phyloP scores from a whole-genome alignment of 2,113 vertebrate genomes.

The Lampris megalopsis region DNA sequence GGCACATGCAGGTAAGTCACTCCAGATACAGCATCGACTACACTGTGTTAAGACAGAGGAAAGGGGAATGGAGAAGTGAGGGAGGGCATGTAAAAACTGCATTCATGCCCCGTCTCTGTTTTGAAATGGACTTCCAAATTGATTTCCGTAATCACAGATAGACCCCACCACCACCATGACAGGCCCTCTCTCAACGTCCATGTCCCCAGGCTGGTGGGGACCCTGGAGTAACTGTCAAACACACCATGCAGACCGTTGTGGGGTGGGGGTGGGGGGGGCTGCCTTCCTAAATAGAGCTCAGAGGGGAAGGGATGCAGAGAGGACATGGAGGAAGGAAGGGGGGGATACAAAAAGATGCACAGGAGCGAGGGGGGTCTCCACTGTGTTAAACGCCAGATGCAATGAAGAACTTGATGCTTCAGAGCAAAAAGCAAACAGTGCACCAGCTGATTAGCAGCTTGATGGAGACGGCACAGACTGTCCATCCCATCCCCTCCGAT shows the following conservation, averaged over 20 bases:
- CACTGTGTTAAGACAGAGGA: slow-evolving; percentile 75
- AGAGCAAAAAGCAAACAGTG: slow-evolving; percentile 80
- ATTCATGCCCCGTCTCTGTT: not conserved
- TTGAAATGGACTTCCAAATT: slow-evolving; percentile 26
- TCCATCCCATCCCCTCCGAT: slow-evolving; percentile 38
- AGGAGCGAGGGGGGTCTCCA: slow-evolving; percentile 79
- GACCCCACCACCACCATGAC: slow-evolving; percentile 41
- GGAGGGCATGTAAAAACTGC: slow-evolving; percentile 83
- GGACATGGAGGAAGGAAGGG: slow-evolving; percentile 17
- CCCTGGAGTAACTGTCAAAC: slow-evolving; percentile 77
- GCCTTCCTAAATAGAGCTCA: slow-evolving; percentile 89
- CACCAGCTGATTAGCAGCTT: not conserved
- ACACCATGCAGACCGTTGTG: slow-evolving; percentile 93
- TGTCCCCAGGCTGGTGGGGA: slow-evolving; percentile 88
- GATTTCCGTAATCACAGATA: not conserved
- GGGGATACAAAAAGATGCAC: slow-evolving; percentile 45
- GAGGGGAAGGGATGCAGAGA: slow-evolving; percentile 42
- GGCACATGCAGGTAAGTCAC: slow-evolving; percentile 89
- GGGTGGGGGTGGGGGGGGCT: slow-evolving; percentile 70
- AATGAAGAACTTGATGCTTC: slow-evolving; percentile 86
- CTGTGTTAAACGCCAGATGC: slow-evolving; percentile 90
- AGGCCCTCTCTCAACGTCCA: slow-evolving; percentile 93
- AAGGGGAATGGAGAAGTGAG: slow-evolving; percentile 93
- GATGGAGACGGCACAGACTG: slow-evolving; percentile 19
- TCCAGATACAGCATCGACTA: slow-evolving; percentile 75